phyloP scores from a whole-genome alignment of 2,888 invertebrate genomes.

The Eutolmus rufibarbis region DNA sequence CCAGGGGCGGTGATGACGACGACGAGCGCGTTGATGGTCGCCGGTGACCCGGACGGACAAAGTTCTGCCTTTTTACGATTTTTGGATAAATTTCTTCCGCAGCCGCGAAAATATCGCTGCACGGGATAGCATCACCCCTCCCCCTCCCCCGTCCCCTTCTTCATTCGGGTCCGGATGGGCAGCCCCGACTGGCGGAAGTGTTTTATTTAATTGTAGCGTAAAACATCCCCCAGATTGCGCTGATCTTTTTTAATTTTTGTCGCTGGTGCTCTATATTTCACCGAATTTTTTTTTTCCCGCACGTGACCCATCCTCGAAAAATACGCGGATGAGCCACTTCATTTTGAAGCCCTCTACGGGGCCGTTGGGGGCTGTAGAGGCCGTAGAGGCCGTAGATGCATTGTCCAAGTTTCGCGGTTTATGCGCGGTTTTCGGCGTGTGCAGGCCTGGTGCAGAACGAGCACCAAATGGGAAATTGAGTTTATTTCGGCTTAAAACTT shows the following conservation, averaged over 20 bases:
- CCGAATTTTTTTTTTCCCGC: background rate
- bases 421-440: background rate
- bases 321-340: background rate
- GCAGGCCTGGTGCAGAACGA: background rate
- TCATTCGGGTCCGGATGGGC: background rate
- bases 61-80: background rate
- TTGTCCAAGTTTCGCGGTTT: background rate
- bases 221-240: background rate
- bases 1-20: background rate
- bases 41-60: background rate
- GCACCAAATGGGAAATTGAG: background rate
- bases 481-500: conserved; percentile 2
- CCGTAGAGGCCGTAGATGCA: background rate
- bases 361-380: background rate
- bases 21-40: background rate
- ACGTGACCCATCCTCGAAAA: background rate
- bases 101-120: background rate
- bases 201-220: conserved; percentile 22
- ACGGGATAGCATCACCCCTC: background rate
- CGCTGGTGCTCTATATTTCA: background rate
- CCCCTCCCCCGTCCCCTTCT: too few relatives aligned
- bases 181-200: background rate
- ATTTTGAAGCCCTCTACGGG: background rate
- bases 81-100: background rate
- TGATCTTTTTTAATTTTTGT: background rate